Evolutionary conservation across 2,888 invertebrate genomes (phyloP), one percentile per base, ranked within the genome.

Genomic region (Xiphydria camelus): DNA sequence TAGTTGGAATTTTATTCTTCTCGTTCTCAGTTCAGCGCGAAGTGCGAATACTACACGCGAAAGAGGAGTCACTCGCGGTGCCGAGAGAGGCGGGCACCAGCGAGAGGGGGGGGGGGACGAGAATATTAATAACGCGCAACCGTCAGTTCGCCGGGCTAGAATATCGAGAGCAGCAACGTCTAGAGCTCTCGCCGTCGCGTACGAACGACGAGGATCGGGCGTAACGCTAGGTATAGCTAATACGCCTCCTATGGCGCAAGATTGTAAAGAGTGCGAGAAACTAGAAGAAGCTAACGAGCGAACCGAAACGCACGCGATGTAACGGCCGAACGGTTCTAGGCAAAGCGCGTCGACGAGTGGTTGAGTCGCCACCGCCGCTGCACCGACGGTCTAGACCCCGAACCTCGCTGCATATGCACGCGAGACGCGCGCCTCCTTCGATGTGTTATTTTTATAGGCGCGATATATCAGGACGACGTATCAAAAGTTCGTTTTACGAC

Each of bases 291-390:
- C 38, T 45, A 52, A 45, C 50, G 59, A 62, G 49, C 59, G 55
- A 56, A 61, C 51, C 62, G 61, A 62, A 46, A 60, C 61, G 59
- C 68, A 68, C 64, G 60, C 62, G 31, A 45, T 44, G n/a, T n/a
- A n/a, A n/a, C n/a, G n/a, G n/a, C n/a, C n/a, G n/a, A n/a, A n/a
- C n/a, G n/a, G n/a, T n/a, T n/a, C n/a, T n/a, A n/a, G n/a, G n/a
- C n/a, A n/a, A n/a, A n/a, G n/a, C n/a, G n/a, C n/a, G n/a, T n/a
- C n/a, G n/a, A n/a, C n/a, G n/a, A n/a, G n/a, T n/a, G 36, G 49
- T 50, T 52, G 48, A 51, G 54, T 47, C 44, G 10, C 26, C 44
- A 40, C 31, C 39, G 10, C n/a, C n/a, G n/a, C n/a, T n/a, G n/a
- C n/a, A n/a, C n/a, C n/a, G n/a, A n/a, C n/a, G n/a, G n/a, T n/a